Percentiles rank a stretch among this genome's conserved stretches.
phyloP scores from a whole-genome alignment of 2,797 vertebrate species.

The Ispidina lecontei region DNA sequence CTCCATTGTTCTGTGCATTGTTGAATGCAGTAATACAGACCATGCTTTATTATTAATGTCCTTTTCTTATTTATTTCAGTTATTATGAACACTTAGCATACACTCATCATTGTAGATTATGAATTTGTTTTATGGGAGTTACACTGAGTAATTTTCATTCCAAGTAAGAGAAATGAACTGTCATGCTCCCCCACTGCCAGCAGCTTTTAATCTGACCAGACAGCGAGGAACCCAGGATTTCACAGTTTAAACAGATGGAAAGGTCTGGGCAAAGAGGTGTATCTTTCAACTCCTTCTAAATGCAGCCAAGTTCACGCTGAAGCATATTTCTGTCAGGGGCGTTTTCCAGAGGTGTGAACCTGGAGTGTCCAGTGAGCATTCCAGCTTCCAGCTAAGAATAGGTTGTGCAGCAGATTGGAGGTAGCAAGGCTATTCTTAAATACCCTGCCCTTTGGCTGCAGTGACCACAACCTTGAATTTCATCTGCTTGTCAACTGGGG shows the following conservation, averaged over 20 bases:
- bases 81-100: conserved; percentile 44
- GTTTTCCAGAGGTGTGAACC: conserved; percentile 72
- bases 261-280: conserved; percentile 65
- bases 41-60: conserved; percentile 40
- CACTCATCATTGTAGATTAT: neutral
- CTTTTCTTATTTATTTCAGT: conserved; percentile 45
- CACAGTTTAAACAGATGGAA: conserved; percentile 76
- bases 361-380: conserved; percentile 56
- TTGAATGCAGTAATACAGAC: conserved; percentile 1
- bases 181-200: conserved; percentile 53
- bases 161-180: conserved; percentile 65
- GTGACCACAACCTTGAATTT: conserved; percentile 59
- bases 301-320: conserved; percentile 55
- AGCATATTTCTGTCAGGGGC: conserved; percentile 70
- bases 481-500: neutral
- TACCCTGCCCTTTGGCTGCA: conserved; percentile 31
- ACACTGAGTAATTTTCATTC: conserved; percentile 56
- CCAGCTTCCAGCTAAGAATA: conserved; percentile 57
- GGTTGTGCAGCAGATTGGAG: neutral
- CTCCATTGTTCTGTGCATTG: neutral
- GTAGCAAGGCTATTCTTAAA: neutral
- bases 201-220: conserved; percentile 74
- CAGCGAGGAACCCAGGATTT: conserved; percentile 68
- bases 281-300: conserved; percentile 65
- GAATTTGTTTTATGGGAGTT: conserved; percentile 54